Percentiles rank a stretch among this genome's conserved stretches.
These are phyloP conservation scores for Prionailurus bengalensis DNA, from an alignment of 2,113 vertebrate species.

Conservation along the genomic window DNA sequence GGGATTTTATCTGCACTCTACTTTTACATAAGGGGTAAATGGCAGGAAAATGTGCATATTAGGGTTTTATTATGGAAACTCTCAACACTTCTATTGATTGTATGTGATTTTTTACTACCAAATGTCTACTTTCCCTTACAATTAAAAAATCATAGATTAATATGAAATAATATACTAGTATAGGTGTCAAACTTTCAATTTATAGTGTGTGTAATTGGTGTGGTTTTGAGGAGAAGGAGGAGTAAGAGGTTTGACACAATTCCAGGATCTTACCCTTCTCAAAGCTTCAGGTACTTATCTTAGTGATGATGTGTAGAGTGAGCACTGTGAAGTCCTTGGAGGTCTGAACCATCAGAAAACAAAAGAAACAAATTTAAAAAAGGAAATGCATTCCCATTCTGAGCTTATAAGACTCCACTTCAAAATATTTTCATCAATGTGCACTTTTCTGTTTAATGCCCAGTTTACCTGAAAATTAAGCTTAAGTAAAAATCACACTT, in stretches of 20 bases:
- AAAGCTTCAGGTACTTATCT: background rate
- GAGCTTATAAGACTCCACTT: background rate
- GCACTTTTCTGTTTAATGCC: conserved; percentile 4
- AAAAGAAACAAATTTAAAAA: background rate
- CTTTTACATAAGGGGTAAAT: background rate
- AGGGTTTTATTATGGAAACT: background rate
- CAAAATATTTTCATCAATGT: background rate
- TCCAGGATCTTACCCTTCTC: background rate
- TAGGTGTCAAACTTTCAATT: background rate
- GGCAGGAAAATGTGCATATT: background rate
- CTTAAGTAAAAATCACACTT: background rate
- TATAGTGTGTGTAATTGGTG: background rate
- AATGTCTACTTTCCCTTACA: background rate
- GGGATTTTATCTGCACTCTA: conserved; percentile 1
- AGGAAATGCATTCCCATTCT: background rate
- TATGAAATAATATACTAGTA: background rate
- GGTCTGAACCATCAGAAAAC: background rate
- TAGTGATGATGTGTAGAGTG: background rate
- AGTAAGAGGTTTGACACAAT: background rate
- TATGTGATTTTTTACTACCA: background rate
- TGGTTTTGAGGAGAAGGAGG: background rate
- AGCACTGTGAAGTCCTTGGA: background rate
- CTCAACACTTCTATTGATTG: background rate
- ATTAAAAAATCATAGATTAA: background rate
- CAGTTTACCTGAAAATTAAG: background rate